Evolutionary conservation across 2,797 vertebrate genomes (phyloP).

Genomic region (Arnoldichthys spilopterus): DNA sequence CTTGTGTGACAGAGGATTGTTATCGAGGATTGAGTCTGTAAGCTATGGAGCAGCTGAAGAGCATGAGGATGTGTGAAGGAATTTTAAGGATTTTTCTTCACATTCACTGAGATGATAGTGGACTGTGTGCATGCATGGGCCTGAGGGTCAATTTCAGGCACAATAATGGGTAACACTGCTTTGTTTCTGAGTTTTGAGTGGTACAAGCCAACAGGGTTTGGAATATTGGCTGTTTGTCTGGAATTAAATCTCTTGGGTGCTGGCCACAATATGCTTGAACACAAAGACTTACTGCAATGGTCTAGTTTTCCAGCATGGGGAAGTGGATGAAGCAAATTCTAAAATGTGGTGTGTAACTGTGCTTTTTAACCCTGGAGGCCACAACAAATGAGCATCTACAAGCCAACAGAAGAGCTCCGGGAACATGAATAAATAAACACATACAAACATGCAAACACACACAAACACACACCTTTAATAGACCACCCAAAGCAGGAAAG

Average conservation of each 20-base stretch:
- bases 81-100: background rate
- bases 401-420: background rate
- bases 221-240: background rate
- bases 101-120: background rate
- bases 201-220: background rate
- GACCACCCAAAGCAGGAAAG: background rate
- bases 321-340: background rate
- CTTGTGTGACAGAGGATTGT: constrained; percentile 19
- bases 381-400: background rate
- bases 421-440: constrained; percentile 23
- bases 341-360: background rate
- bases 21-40: background rate
- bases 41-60: background rate
- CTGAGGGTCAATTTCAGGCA: background rate
- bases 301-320: background rate
- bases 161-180: background rate
- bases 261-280: background rate
- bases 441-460: background rate
- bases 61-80: background rate
- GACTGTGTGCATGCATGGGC: background rate
- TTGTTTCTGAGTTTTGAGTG: background rate
- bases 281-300: background rate
- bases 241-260: constrained; percentile 7
- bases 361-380: background rate
- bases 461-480: constrained; percentile 13